Percentiles rank a stretch among this genome's conserved stretches.
These are phyloP conservation scores for Phacellophora camtschatica DNA, from an alignment of 30 jellyfish, hydroid and myxozoan genomes.

Conservation along the genomic window DNA sequence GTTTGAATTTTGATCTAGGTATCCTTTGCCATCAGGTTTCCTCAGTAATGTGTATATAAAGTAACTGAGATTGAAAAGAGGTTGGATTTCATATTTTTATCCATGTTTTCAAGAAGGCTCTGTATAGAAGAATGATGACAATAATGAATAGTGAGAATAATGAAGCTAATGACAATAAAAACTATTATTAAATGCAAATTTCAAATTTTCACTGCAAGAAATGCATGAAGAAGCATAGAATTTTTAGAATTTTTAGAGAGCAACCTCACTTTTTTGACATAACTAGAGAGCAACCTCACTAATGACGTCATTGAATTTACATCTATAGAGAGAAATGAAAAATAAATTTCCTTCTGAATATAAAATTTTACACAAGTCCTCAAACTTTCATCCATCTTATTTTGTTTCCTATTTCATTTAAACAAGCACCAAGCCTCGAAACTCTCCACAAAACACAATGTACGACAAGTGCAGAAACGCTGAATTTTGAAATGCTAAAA, in stretches of 20 bases:
- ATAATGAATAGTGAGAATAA: not conserved
- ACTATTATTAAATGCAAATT: not conserved
- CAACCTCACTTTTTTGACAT: not conserved
- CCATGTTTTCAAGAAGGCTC: no score
- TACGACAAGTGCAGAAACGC: no score
- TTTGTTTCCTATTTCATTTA: not conserved
- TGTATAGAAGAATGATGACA: not conserved
- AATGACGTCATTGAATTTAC: not conserved
- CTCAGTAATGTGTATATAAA: not conserved
- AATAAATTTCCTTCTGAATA: no score
- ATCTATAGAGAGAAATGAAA: not conserved
- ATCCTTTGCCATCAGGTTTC: not conserved
- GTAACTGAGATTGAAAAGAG: not conserved
- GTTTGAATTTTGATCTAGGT: not conserved
- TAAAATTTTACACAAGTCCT: not conserved
- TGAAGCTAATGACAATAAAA: not conserved
- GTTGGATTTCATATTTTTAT: not conserved
- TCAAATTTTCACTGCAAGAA: not conserved
- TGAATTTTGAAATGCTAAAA: no score
- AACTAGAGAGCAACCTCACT: not conserved
- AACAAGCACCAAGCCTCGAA: not conserved
- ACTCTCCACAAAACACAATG: not conserved
- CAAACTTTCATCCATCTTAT: not conserved
- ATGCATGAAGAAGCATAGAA: not conserved
- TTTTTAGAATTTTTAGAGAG: not conserved